Evolutionary conservation across 2,888 invertebrate genomes (phyloP).

Genomic region (Melanostoma scalare): DNA sequence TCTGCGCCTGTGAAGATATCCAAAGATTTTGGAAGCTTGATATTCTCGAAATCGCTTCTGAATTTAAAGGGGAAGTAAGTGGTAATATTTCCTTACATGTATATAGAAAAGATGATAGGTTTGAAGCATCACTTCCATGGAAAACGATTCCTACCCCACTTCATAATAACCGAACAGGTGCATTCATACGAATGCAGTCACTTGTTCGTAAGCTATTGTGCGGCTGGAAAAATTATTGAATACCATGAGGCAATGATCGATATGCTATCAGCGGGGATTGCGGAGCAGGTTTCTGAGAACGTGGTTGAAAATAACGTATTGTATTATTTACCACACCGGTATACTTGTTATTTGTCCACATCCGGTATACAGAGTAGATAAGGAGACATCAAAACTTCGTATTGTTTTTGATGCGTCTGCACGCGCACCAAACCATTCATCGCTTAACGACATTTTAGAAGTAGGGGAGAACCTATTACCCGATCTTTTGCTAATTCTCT

Average conservation of each 20-base stretch:
- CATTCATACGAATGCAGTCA: constrained; percentile 42
- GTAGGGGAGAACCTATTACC: too few relatives aligned
- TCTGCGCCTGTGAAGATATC: constrained; percentile 30
- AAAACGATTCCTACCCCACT: constrained; percentile 9
- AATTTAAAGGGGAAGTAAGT: constrained; percentile 6
- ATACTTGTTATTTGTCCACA: too few relatives aligned
- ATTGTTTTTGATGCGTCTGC: constrained; percentile 2
- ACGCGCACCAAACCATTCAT: background rate
- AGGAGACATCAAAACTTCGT: background rate
- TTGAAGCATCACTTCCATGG: constrained; percentile 45
- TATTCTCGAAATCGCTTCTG: constrained; percentile 26
- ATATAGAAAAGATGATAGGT: constrained; percentile 32
- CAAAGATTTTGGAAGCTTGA: constrained; percentile 50
- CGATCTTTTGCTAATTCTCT: too few relatives aligned
- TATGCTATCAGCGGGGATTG: constrained; percentile 33
- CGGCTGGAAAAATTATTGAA: constrained; percentile 38
- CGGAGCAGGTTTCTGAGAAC: constrained; percentile 5
- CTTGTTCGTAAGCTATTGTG: constrained; percentile 20
- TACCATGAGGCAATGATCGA: constrained; percentile 39
- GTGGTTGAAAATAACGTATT: background rate
- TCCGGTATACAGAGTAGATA: background rate
- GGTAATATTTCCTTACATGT: constrained; percentile 17
- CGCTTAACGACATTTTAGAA: too few relatives aligned
- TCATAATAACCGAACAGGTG: constrained; percentile 38
- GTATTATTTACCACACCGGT: background rate